Evolutionary conservation across 1,140 invertebrate genomes (phyloP), one percentile per base, ranked within the genome.

Genomic region (Metaphire vulgaris): DNA sequence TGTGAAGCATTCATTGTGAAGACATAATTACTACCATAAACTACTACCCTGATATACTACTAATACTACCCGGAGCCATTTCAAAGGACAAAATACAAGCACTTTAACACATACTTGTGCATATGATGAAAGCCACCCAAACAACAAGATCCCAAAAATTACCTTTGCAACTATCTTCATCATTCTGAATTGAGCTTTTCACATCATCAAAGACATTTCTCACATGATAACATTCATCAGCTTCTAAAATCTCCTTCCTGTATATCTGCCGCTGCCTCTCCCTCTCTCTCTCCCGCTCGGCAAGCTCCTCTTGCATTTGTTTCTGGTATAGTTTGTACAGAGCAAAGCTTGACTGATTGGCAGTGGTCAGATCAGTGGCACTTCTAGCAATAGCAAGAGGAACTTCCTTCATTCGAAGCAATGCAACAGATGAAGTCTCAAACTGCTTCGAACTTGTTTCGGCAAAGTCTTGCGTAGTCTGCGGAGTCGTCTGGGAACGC

Each of bases 271-370:
- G 69, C 69, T 83, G 80, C 76, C 81, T 79, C 34, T 84, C 85
- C 79, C 84, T 82, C 33, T 72, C 84, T 81, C 67, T 86, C 84
- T 69, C 83, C 80, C 28, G 85, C 72, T 28, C 76, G 74, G n/a
- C n/a, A n/a, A n/a, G n/a, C n/a, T n/a, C n/a, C n/a, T n/a, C n/a
- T n/a, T 81, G 79, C 76, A 81, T 82, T 77, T 87, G 86, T 69
- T 83, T 77, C 76, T 86, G 85, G 74, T 84, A 87, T 75, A 86
- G 84, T 72, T 83, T 83, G 69, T 84, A 84, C 21, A 87, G 79
- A 69, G 86, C 83, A 64, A 81, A 80, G 72, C 81, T 83, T 0
- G 83, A 82, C 70, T 81, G 80, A 31, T 77, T 74, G 0, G 16
- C 28, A 26, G 67, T 31, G 67, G n/a, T 31, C 14, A 26, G 26